Conservation (phyloP, 2,888 invertebrate genomes). For the Trissolcus brochymenae region DNA sequence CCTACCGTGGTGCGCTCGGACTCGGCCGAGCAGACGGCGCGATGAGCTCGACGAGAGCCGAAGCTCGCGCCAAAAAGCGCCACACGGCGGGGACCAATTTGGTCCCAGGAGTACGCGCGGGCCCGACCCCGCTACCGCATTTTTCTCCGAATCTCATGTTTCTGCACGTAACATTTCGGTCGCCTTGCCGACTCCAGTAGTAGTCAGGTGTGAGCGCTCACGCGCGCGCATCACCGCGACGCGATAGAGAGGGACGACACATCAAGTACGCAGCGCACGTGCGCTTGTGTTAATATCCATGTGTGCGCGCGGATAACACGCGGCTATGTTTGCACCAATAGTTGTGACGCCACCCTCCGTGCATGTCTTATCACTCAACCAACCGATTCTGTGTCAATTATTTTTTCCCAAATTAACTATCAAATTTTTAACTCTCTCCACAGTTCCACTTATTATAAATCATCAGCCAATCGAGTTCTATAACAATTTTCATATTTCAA, state of each 20-base stretch:
- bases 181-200: constrained; percentile 69
- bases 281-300: constrained; percentile 19
- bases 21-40: constrained; percentile 64
- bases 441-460: no score
- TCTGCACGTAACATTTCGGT: constrained; percentile 16
- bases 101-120: background rate
- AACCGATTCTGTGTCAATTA: no score
- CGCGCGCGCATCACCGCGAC: constrained; percentile 64
- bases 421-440: background rate
- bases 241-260: background rate
- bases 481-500: no score
- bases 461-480: no score
- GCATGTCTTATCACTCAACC: no score
- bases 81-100: background rate
- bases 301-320: constrained; percentile 28
- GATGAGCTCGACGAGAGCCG: constrained; percentile 14
- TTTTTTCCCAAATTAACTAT: no score
- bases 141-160: background rate
- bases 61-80: constrained; percentile 20
- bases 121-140: constrained; percentile 27
- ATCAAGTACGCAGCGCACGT: constrained; percentile 12
- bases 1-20: constrained; percentile 68
- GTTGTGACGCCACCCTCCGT: no score
- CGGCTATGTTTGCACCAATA: background rate
- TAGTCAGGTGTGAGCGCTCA: constrained; percentile 75